Base-by-base conservation (phyloP, 2,113 vertebrate genomes). In the Orycteropus afer region DNA sequence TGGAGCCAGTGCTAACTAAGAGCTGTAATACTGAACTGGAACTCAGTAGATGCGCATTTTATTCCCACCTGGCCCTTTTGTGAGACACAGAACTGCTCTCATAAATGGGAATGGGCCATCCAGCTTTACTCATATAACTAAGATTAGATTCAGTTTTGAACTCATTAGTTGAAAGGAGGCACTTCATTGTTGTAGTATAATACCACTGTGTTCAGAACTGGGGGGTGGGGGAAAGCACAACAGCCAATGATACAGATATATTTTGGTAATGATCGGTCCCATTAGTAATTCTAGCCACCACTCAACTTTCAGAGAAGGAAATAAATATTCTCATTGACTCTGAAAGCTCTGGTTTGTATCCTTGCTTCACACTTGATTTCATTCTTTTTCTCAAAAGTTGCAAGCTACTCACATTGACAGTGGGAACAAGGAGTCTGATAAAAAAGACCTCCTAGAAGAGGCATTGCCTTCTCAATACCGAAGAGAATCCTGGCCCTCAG, bases 261-360 rank as follows among this genome's bases (percentile, higher is more conserved):
- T 94, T 96, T 97, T 65, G 88, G 87, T 86, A 93, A 82, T 23
- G 23, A 97, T 77, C 45, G 4, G 79, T 71, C 59, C 90, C 88
- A 93, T 96, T 95, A 96, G 92, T 96, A 95, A 96, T 85, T 89
- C 89, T 81, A 96, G 74, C 90, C 89, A 88, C 11, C 5, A 76
- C 40, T 91, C 69, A 92, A 91, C 67, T 92, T 96, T 32, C 73
- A 53, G 67, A 95, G 87, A 94, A 92, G 74, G 83, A 95, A 96
- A 95, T 73, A 89, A 89, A 94, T 95, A 80, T 95, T 93, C 90
- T 95, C 86, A 49, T 77, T 77, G 88, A 89, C 69, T 92, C 32
- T 32, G 83, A 95, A 86, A 95, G 89, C 91, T 86, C 42, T 53
- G 40, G 67, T 69, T 65, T 89, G 40, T 80, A 51, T 4, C 34